Percentiles rank a stretch among this genome's conserved stretches.
Conservation (phyloP, 2,113 vertebrate genomes). For the Cochlearius cochlearius region DNA sequence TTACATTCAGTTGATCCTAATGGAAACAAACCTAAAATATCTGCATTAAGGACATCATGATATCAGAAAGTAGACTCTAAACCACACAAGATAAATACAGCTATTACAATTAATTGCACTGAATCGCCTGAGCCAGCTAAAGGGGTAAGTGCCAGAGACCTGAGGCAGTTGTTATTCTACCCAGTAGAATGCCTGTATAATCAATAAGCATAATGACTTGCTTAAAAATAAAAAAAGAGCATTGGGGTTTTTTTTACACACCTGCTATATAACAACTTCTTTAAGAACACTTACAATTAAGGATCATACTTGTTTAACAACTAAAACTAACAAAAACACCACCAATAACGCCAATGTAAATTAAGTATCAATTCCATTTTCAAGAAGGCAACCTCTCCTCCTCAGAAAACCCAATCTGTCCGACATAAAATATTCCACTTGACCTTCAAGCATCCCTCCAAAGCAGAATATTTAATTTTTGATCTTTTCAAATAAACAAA, state of each 20-base stretch:
- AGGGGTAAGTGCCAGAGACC: background rate
- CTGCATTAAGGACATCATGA: background rate
- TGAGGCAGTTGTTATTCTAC: slow-evolving; percentile 2
- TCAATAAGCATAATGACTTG: background rate
- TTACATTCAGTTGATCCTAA: background rate
- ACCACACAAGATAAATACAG: slow-evolving; percentile 26
- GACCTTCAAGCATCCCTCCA: background rate
- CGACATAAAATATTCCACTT: background rate
- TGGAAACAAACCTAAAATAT: background rate
- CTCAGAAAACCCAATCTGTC: background rate
- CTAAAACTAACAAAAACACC: background rate
- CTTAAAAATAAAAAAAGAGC: slow-evolving; percentile 17
- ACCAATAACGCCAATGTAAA: background rate
- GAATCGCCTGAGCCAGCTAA: slow-evolving; percentile 20
- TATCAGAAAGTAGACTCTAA: slow-evolving; percentile 16
- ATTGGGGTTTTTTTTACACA: background rate
- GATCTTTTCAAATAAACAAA: background rate
- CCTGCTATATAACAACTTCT: background rate
- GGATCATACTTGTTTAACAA: background rate
- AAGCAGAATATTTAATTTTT: background rate
- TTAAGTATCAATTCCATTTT: background rate
- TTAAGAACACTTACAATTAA: slow-evolving; percentile 18
- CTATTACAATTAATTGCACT: slow-evolving; percentile 53
- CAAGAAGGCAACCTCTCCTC: background rate
- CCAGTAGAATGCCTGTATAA: slow-evolving; percentile 13